Evolutionary conservation across 2,797 vertebrate genomes (phyloP), one percentile per base, ranked within the genome.

Genomic region (Darevskia mixta): DNA sequence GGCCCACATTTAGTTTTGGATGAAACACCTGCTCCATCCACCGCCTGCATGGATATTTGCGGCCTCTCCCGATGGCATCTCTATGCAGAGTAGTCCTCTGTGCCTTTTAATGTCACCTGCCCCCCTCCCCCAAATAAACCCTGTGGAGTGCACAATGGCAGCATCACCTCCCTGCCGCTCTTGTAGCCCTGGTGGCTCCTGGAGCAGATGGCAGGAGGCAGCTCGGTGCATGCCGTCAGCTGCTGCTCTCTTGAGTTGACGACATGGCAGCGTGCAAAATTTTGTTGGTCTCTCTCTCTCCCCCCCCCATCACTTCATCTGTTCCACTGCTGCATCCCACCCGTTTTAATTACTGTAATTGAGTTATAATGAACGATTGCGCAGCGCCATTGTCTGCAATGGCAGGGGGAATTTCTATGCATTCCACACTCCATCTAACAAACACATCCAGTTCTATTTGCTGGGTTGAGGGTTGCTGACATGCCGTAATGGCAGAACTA

Each of bases 341-440:
- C 96, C 91, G 95, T 91, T 95, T 96, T 96, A 97, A 97, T 97
- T 96, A 95, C 96, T 92, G 94, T 97, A 97, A 97, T 97, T 97
- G 96, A 96, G 96, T 93, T 95, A 89, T 97, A 96, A 97, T 96
- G 96, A 97, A 94, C 90, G 94, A 95, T 94, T 93, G 95, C 92
- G 95, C 89, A 38, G 88, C 91, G 4, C 86, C 94, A 86, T 92
- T 95, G 95, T 95, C 93, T 94, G 95, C 71, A 80, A 85, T 80
- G 90, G 92, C 95, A 92, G 32, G 86, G 91, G 92, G 94, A 72
- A 73, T 67, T 85, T 90, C 91, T n/a, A 66, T 86, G 87, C 55
- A 11, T 81, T 88, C 76, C 87, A 78, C 89, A 82, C 89, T 92
- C 87, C 90, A 92, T 85, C 90, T 91, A 86, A 82, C 89, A 86